phyloP scores from a whole-genome alignment of 2,113 vertebrate genomes.

The Donacobius atricapilla region DNA sequence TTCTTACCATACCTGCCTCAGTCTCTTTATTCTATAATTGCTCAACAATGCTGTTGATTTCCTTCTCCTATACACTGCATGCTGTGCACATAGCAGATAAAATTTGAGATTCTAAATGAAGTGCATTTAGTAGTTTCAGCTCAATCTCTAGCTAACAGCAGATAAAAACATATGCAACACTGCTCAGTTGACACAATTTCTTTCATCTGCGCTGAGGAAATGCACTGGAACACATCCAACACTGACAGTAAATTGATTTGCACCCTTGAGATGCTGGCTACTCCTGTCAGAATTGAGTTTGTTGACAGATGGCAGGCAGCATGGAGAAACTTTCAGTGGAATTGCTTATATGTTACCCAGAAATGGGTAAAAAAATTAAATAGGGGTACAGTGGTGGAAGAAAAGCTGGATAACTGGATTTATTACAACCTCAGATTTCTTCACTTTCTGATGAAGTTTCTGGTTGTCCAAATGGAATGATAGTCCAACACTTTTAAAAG shows the following conservation, averaged over 20 bases:
- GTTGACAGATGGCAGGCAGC: conserved; percentile 58
- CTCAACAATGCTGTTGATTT: background rate
- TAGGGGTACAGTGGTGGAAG: background rate
- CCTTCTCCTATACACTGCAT: background rate
- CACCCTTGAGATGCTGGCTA: conserved; percentile 68
- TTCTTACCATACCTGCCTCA: background rate
- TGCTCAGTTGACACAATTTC: conserved; percentile 62
- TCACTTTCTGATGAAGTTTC: background rate
- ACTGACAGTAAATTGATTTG: conserved; percentile 70
- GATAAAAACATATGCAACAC: conserved; percentile 64
- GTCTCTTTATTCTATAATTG: background rate
- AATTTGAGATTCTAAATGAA: conserved; percentile 2
- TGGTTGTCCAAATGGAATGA: background rate
- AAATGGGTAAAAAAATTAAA: conserved; percentile 37
- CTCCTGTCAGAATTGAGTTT: conserved; percentile 65
- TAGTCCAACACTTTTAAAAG: background rate
- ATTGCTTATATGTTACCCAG: conserved; percentile 35
- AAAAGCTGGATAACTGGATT: background rate
- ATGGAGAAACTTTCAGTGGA: conserved; percentile 47
- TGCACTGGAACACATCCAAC: conserved; percentile 63
- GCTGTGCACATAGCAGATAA: background rate
- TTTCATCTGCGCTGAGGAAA: conserved; percentile 62
- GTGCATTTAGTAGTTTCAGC: conserved; percentile 33
- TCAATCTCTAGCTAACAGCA: conserved; percentile 25
- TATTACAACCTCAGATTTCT: background rate